A percentile compares a stretch with the other conserved stretches of the same genome.
These are phyloP conservation scores for Heliconius erato DNA, from an alignment of 2,888 invertebrate species.

Conservation along the genomic window DNA sequence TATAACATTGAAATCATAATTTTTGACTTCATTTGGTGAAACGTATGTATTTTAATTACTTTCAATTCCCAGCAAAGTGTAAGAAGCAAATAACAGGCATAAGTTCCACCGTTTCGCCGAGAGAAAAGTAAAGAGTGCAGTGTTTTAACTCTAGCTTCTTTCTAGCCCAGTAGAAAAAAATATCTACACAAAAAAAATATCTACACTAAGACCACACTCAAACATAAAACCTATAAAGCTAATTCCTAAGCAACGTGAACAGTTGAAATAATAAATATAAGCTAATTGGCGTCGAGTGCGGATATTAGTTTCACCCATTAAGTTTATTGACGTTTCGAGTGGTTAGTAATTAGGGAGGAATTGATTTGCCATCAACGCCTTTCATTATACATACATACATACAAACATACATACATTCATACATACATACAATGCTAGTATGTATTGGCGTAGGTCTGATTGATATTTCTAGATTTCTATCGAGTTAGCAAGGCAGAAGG, in stretches of 20 bases:
- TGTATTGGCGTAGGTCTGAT: not conserved
- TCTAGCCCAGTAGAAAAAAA: not conserved
- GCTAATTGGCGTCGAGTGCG: constrained; percentile 4
- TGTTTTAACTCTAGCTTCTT: too few relatives aligned
- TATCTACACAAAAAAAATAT: not conserved
- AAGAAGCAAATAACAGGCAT: too few relatives aligned
- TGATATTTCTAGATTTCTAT: not conserved
- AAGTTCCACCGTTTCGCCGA: too few relatives aligned
- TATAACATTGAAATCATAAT: too few relatives aligned
- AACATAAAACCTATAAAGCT: not conserved
- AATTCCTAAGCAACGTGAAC: not conserved
- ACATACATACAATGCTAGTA: not conserved
- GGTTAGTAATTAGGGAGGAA: constrained; percentile 16
- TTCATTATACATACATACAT: not conserved
- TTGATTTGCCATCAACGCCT: constrained; percentile 21
- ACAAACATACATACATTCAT: too few relatives aligned
- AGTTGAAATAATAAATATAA: constrained; percentile 26
- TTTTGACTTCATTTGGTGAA: too few relatives aligned
- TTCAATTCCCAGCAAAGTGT: too few relatives aligned
- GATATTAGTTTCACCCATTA: constrained; percentile 27
- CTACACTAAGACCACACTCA: not conserved
- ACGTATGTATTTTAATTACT: too few relatives aligned
- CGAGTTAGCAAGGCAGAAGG: too few relatives aligned
- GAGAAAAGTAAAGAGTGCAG: too few relatives aligned
- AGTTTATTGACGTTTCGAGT: constrained; percentile 23